These are phyloP conservation scores for Alsophila aescularia DNA, from an alignment of 2,888 invertebrate species.

Conservation along the genomic window DNA sequence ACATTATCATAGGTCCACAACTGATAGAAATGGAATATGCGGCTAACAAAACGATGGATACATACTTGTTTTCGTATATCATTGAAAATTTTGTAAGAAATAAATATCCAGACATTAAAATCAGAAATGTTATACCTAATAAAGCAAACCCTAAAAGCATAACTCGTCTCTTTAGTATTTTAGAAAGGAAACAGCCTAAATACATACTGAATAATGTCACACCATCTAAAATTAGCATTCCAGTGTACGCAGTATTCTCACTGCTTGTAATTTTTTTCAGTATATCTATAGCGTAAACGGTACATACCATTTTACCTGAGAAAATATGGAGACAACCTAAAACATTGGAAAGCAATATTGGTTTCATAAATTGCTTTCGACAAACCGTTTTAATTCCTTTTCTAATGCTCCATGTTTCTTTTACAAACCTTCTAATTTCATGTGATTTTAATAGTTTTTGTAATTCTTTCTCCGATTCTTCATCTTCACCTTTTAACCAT, in stretches of 20 bases:
- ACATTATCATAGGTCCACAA: conserved; percentile 48
- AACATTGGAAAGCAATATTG: conserved; percentile 36
- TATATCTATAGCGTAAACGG: conserved; percentile 55
- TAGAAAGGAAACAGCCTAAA: conserved; percentile 41
- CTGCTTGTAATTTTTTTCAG: conserved; percentile 50
- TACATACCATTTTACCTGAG: conserved; percentile 52
- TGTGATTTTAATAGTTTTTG: conserved; percentile 41
- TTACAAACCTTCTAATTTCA: conserved; percentile 9
- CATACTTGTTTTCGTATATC: conserved; percentile 40
- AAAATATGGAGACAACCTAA: conserved; percentile 37
- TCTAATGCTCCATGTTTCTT: background rate
- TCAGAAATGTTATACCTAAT: conserved; percentile 41
- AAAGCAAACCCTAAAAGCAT: conserved; percentile 42
- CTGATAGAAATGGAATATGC: conserved; percentile 47
- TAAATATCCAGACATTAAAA: conserved; percentile 43
- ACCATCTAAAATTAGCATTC: conserved; percentile 56
- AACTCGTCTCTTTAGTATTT: conserved; percentile 41
- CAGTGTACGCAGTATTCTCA: conserved; percentile 48
- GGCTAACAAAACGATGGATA: conserved; percentile 39
- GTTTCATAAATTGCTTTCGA: conserved; percentile 43
- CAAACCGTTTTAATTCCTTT: background rate
- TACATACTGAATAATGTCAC: conserved; percentile 53
- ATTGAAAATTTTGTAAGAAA: conserved; percentile 39
- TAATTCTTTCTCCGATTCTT: conserved; percentile 35
- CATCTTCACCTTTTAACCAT: conserved; percentile 47